phyloP scores from a whole-genome alignment of 2,797 vertebrate species.

The Eleutherodactylus coqui region DNA sequence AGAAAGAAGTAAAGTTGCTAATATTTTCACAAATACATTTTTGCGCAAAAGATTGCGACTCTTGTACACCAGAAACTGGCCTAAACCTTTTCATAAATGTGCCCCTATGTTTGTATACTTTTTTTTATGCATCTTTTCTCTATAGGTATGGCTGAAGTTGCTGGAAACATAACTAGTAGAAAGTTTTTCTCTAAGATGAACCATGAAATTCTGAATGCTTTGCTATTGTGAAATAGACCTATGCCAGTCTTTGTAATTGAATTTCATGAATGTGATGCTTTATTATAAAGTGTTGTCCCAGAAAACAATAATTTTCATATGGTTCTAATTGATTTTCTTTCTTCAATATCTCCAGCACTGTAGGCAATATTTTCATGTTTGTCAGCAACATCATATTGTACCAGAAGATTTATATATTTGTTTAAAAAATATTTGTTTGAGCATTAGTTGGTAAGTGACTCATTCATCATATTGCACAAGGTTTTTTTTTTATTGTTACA shows the following conservation, averaged over 20 bases:
- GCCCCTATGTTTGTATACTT: no score
- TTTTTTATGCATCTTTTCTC: no score
- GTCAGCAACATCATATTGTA: background rate
- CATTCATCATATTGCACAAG: slow-evolving; percentile 1
- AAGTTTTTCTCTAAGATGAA: background rate
- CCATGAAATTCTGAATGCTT: background rate
- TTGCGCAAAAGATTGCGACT: no score
- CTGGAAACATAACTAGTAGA: no score
- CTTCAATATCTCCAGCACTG: background rate
- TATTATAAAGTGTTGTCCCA: background rate
- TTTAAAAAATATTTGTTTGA: slow-evolving; percentile 1
- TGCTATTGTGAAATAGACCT: background rate
- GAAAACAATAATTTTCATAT: background rate
- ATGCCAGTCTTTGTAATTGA: background rate
- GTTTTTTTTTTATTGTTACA: background rate
- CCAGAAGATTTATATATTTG: slow-evolving; percentile 1
- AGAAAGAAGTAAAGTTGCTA: no score
- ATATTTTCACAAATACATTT: no score
- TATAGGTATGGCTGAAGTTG: no score
- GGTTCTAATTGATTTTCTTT: background rate
- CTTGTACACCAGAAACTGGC: no score
- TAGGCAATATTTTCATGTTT: background rate
- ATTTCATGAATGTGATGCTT: background rate
- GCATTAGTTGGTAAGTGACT: background rate
- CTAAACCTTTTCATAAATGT: no score